Evolutionary conservation across 2,797 vertebrate genomes (phyloP), one percentile per base, ranked within the genome.

Genomic region (Gambusia yucatana): DNA sequence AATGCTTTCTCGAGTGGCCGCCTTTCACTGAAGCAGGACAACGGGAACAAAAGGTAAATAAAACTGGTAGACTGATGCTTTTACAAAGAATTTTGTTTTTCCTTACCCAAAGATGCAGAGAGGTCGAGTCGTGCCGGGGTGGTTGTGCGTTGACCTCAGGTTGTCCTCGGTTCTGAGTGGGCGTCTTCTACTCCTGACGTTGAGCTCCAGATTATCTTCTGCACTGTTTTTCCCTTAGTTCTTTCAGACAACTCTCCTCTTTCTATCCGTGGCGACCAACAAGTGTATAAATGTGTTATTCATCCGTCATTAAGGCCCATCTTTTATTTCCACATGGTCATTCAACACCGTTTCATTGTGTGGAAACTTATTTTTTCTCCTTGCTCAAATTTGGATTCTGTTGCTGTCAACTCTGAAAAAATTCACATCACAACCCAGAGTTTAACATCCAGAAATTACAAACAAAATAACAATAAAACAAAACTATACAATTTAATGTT

Each of bases 121-220:
- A 78, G 86, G 77, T 87, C 73, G 13, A 78, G 80, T 46, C 1
- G 3, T 17, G 72, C 47, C 11, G 65, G 48, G 59, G 22, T 61
- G 28, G 77, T 84, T 87, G 73, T 76, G 79, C 69, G 2, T 77
- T 71, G 86, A 83, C 90, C 92, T 90, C 91, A 88, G 50, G 77
- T 48, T 86, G 52, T 48, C 71, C 72, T 84, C 78, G 76, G 72
- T 72, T 48, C 52, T 52, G 76, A 80, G 61, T 43, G 70, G 75
- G 82, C 28, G 10, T 80, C 70, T 77, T 75, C 36, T 71, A 41
- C 36, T 77, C 39, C 83, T 82, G 79, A 77, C 84, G 59, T 77
- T 36, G 28, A n/a, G 43, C 5, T 71, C 48, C 36, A 5, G 39
- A 52, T 46, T 17, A 22, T 52, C 61, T 73, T 69, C 73, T 43